A percentile compares a stretch with the other conserved stretches of the same genome.
Conservation (phyloP, 2,888 invertebrate species). For the Amiota minor region DNA sequence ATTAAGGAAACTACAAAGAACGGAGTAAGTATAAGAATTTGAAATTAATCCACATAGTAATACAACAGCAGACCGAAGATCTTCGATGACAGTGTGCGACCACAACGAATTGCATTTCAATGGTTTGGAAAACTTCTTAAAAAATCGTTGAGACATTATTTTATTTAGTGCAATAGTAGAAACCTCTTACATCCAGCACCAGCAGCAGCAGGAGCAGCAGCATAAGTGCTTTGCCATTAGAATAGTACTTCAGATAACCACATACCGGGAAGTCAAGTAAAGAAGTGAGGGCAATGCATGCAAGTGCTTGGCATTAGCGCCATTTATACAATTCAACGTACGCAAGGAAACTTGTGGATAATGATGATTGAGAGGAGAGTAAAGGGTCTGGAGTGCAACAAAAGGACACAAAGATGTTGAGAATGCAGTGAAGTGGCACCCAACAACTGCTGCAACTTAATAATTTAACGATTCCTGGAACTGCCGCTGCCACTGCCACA, state of each 20-base stretch:
- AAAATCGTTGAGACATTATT: conserved; percentile 56
- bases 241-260: conserved; percentile 46
- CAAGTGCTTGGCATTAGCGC: conserved; percentile 54
- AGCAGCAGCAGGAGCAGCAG: conserved; percentile 6
- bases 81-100: conserved; percentile 9
- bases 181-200: too few relatives aligned
- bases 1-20: too few relatives aligned
- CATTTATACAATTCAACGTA: conserved; percentile 56
- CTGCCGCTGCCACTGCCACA: background rate
- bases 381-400: background rate
- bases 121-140: conserved; percentile 12
- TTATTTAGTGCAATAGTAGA: conserved; percentile 50
- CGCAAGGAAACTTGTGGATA: background rate
- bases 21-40: background rate
- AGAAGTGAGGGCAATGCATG: conserved; percentile 49
- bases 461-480: conserved; percentile 1
- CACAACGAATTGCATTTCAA: conserved; percentile 12
- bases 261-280: conserved; percentile 12
- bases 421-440: background rate
- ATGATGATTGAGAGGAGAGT: background rate
- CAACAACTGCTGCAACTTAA: conserved; percentile 17
- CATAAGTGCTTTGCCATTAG: background rate
- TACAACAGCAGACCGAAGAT: conserved; percentile 18
- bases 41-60: background rate
- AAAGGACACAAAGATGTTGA: background rate